These are phyloP conservation scores for Pristionchus arcanus DNA, from an alignment of 2,888 invertebrate species.

Conservation along the genomic window DNA sequence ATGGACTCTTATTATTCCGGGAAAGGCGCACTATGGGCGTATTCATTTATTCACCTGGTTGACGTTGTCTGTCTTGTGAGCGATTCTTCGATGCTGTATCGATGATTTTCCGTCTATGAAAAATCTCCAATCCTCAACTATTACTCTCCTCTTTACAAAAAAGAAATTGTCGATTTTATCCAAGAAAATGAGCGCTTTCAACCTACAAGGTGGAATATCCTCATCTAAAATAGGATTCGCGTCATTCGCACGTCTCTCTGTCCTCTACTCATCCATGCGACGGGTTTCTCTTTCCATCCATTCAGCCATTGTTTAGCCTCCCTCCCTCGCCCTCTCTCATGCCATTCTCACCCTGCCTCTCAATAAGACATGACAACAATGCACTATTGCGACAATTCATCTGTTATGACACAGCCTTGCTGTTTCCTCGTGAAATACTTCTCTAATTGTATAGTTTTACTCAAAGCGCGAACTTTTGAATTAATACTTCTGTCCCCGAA, in stretches of 20 bases:
- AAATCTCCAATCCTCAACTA: too few relatives aligned
- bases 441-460: too few relatives aligned
- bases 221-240: conserved; percentile 26
- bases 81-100: neutral
- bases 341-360: neutral
- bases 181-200: too few relatives aligned
- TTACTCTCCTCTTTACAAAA: too few relatives aligned
- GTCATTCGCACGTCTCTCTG: neutral
- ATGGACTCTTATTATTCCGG: neutral
- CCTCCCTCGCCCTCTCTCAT: neutral
- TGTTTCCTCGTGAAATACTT: too few relatives aligned
- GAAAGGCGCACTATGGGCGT: neutral
- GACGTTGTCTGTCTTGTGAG: neutral
- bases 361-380: neutral
- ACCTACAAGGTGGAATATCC: neutral
- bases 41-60: neutral
- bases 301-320: conserved; percentile 5
- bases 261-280: conserved; percentile 25
- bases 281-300: neutral
- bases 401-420: too few relatives aligned
- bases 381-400: neutral
- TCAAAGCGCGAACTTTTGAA: too few relatives aligned
- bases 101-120: neutral
- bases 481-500: too few relatives aligned
- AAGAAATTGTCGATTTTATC: too few relatives aligned